Base-by-base conservation (phyloP, 92 coral and sea anemone species). In the Palythoa caribaeorum region DNA sequence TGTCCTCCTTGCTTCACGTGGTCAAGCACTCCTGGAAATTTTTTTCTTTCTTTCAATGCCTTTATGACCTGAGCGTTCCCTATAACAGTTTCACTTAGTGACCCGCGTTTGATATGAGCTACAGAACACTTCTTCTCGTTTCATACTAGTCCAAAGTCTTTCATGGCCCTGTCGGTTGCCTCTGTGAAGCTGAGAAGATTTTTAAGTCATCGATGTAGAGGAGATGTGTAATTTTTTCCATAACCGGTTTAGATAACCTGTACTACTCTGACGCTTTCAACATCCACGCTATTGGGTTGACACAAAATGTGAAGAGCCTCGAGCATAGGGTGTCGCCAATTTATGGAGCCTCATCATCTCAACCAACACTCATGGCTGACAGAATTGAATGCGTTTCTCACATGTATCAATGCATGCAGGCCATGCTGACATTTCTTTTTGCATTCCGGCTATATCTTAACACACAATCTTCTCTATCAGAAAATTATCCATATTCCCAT, bases 401-500 rank as follows among this genome's bases (percentile, higher is more conserved):
- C 28, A 28, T 17, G 13, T 5, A 59, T 59, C n/a, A 2, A 0
- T 11, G 16, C 65, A 0, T 11, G 16, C 65, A 59, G 65, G n/a
- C 65, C 65, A 10, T 59, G 65, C 65, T 59, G 16, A 10, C 11
- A 20, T 52, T 53, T 17, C 65, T 14, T 0, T 28, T 28, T 28
- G 28, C 28, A 28, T 28, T 28, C 28, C 28, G 20, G 65, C 65
- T 59, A 17, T 59, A 17, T 59, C 65, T 59, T 59, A 17, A 17
- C 65, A 59, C 2, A 59, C 65, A 19, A 59, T 10, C 19, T 17
- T 59, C 10, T 11, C 65, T 59, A 59, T 78, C 51, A 83, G 52
- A 13, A 83, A 74, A 28, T 83, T 83, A 57, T 83, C 87, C 19
- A 63, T 63, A 9, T 78, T 83, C 11, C 77, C 87, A 38, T 35